Conservation (phyloP, 2,888 invertebrate species). For the Noctua janthe region DNA sequence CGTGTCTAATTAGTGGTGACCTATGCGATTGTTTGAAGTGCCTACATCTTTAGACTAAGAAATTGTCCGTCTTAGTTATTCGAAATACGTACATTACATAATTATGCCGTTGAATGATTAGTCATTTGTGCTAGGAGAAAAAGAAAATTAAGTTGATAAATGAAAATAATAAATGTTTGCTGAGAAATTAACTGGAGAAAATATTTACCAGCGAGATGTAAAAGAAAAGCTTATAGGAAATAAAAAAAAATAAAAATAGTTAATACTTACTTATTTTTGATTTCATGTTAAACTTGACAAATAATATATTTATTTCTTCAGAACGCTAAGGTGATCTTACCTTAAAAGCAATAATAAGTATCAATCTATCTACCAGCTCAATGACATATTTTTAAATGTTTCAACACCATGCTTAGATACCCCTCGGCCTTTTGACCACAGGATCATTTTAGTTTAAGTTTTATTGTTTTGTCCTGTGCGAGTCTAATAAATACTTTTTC, state of each 20-base stretch:
- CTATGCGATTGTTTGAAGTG: conserved; percentile 36
- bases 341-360: no score
- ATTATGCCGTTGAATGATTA: neutral
- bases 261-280: no score
- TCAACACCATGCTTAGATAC: no score
- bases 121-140: neutral
- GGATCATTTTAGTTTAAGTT: no score
- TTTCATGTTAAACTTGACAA: neutral
- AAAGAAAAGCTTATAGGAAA: no score
- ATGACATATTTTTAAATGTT: no score
- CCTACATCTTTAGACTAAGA: neutral
- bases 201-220: neutral
- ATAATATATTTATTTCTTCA: neutral
- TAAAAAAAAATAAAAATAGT: no score
- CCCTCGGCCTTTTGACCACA: no score
- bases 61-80: neutral
- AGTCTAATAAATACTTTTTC: neutral
- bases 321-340: neutral
- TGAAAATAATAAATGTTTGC: neutral
- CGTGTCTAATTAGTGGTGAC: conserved; percentile 62
- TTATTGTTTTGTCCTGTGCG: neutral
- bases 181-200: neutral
- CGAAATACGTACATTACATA: neutral
- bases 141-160: neutral
- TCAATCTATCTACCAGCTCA: no score